phyloP scores from a whole-genome alignment of 2,888 invertebrate species.

The Rhogogaster chlorosoma region DNA sequence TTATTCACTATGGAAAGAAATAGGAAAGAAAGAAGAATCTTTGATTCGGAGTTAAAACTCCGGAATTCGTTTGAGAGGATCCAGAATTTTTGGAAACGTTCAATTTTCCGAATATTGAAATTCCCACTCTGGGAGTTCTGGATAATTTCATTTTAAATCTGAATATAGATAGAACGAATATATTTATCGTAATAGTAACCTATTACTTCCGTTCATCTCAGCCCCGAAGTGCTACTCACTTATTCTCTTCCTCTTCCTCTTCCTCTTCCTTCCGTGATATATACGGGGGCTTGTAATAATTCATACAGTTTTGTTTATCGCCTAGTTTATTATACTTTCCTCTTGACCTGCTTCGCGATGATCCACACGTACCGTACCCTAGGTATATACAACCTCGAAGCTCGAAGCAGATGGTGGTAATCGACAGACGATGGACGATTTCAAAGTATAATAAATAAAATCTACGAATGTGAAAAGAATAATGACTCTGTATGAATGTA shows the following conservation, averaged over 20 bases:
- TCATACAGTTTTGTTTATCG: not conserved
- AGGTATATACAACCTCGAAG: not conserved
- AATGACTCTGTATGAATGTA: too few relatives aligned
- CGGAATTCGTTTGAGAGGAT: too few relatives aligned
- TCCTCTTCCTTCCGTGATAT: not conserved
- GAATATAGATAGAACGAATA: not conserved
- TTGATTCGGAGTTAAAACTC: too few relatives aligned
- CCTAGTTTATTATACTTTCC: not conserved
- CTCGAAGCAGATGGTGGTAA: not conserved
- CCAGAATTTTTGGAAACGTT: too few relatives aligned
- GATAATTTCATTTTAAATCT: not conserved
- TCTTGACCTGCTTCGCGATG: not conserved
- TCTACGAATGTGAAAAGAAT: too few relatives aligned
- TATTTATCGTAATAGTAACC: not conserved
- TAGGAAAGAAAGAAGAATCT: not conserved
- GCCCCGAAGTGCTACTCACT: too few relatives aligned
- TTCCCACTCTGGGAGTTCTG: not conserved
- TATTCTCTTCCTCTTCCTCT: too few relatives aligned
- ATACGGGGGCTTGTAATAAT: not conserved
- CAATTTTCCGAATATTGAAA: too few relatives aligned
- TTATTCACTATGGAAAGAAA: not conserved
- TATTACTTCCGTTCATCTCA: not conserved
- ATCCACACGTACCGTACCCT: not conserved
- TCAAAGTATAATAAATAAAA: not conserved
- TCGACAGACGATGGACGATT: not conserved